phyloP scores from a whole-genome alignment of 2,797 vertebrate genomes.

The Podarcis siculus region DNA sequence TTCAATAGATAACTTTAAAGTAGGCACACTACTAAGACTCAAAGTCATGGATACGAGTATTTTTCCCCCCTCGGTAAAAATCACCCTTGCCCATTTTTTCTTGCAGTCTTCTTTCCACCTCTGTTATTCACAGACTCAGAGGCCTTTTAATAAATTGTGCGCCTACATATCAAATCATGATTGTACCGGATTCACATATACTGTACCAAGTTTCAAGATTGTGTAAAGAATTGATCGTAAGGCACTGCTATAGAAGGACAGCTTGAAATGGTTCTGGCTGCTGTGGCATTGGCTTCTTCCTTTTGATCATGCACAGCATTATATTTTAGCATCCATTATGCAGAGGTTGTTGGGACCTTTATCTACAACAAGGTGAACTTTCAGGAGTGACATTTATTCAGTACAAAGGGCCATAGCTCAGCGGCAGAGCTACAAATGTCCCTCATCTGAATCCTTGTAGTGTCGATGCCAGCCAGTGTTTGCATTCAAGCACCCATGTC shows the following conservation, averaged over 20 bases:
- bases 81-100: not conserved
- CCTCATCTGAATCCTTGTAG: too few relatives aligned
- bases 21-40: not conserved
- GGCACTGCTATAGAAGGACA: not conserved
- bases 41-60: not conserved
- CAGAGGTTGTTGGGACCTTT: not conserved
- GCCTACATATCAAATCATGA: not conserved
- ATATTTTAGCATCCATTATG: not conserved
- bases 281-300: not conserved
- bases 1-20: not conserved
- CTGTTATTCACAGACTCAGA: not conserved
- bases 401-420: too few relatives aligned
- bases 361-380: slow-evolving; percentile 14
- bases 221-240: not conserved
- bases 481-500: too few relatives aligned
- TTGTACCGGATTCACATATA: not conserved
- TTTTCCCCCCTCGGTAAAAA: not conserved
- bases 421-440: too few relatives aligned
- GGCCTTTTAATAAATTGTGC: not conserved
- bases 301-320: not conserved
- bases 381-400: not conserved
- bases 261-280: not conserved
- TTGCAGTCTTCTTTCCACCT: not conserved
- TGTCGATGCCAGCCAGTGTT: too few relatives aligned
- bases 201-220: not conserved